These are phyloP conservation scores for Nineta flava DNA, from an alignment of 2,888 invertebrate genomes.

Conservation along the genomic window DNA sequence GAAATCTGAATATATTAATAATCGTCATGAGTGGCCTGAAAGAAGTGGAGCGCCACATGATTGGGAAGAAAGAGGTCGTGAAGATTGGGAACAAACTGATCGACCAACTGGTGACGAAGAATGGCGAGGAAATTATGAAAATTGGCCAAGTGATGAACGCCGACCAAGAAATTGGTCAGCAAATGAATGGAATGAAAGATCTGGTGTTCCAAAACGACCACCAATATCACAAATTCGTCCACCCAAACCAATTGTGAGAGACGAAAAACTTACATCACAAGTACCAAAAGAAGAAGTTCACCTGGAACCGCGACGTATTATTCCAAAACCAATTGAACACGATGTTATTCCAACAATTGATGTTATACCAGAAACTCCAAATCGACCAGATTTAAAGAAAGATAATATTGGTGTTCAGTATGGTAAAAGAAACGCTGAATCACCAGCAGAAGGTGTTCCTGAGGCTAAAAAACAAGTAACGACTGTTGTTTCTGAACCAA, in stretches of 20 bases:
- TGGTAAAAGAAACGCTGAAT: constrained; percentile 22
- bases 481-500: constrained; percentile 28
- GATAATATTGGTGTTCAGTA: constrained; percentile 15
- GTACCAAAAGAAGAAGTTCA: constrained; percentile 13
- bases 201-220: constrained; percentile 23
- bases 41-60: constrained; percentile 34
- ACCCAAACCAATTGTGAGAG: neutral
- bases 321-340: constrained; percentile 6
- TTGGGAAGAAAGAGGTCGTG: constrained; percentile 29
- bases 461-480: constrained; percentile 31
- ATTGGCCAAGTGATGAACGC: constrained; percentile 34
- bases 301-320: constrained; percentile 9
- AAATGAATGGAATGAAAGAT: constrained; percentile 17
- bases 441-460: constrained; percentile 25
- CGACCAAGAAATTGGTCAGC: constrained; percentile 28
- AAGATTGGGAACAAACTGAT: constrained; percentile 24
- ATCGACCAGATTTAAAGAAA: constrained; percentile 20
- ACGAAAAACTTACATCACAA: neutral
- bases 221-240: constrained; percentile 20
- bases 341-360: constrained; percentile 13
- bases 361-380: constrained; percentile 14
- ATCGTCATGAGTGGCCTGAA: constrained; percentile 29
- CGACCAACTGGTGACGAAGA: constrained; percentile 23
- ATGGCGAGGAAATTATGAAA: constrained; percentile 25
- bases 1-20: constrained; percentile 26